Base-by-base conservation (phyloP, 2,113 vertebrate genomes). In the Panurus biarmicus region DNA sequence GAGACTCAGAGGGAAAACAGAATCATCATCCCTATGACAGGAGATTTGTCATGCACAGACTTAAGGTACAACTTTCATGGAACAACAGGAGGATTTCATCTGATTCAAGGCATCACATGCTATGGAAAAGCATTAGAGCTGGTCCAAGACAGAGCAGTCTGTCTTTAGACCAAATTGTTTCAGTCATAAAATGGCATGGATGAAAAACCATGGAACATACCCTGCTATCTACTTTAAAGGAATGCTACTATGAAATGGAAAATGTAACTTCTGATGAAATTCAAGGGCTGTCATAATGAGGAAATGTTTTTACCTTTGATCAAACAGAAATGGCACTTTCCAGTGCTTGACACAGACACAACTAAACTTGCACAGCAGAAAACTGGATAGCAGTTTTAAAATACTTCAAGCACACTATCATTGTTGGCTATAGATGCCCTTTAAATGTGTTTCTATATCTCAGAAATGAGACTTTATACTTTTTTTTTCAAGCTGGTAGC, bases 261-360 rank as follows among this genome's bases (percentile, higher is more conserved):
- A 89, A 90, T 57, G 29, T 11, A 60, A 23, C 35, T 90, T 61
- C 53, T 56, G 66, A 60, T 42, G 61, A 87, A 80, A 81, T 77
- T 75, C 66, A 84, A 85, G 28, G 57, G 33, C 42, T 87, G n/a
- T 35, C 11, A 58, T 71, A 78, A 54, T n/a, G 25, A 73, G 38
- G 83, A 92, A 82, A 75, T 15, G 72, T 95, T 95, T 96, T 89
- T 60, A 67, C 20, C 18, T 87, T 76, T 87, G 47, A 74, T 67
- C 42, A 74, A 64, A 80, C 16, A 81, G 62, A 85, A 91, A 67
- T n/a, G 12, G 21, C 83, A 38, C 26, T 81, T 90, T 84, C 85
- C 64, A 76, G 26, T 61, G 70, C 28, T 50, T 33, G 62, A 71
- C 40, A 53, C 25, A 74, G 48, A 75, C 12, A 47, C 17, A 77